phyloP scores from a whole-genome alignment of 2,113 vertebrate species.

The Oryzias curvinotus region DNA sequence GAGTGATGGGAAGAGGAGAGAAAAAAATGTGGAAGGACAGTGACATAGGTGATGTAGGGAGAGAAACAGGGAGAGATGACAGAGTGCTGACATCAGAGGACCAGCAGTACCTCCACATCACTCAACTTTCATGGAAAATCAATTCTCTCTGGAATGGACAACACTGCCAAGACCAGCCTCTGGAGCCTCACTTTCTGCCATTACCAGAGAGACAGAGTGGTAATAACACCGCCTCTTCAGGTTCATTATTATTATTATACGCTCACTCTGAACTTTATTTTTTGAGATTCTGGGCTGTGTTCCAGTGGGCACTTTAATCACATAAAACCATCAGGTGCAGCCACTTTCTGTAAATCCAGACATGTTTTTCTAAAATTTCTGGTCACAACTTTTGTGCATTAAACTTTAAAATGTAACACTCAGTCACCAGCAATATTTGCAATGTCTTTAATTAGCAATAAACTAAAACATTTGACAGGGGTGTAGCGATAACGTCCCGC shows the following conservation, averaged over 20 bases:
- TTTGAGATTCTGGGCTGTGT: constrained; percentile 4
- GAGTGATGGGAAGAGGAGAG: neutral
- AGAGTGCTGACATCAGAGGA: constrained; percentile 65
- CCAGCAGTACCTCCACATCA: constrained; percentile 55
- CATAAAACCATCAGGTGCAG: too few relatives aligned
- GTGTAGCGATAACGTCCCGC: too few relatives aligned
- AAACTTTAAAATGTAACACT: too few relatives aligned
- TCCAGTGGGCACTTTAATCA: neutral
- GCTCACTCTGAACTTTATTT: constrained; percentile 17
- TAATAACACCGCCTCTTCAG: constrained; percentile 24
- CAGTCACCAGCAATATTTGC: too few relatives aligned
- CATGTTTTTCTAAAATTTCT: too few relatives aligned
- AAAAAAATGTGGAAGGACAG: constrained; percentile 10
- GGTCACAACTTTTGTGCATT: too few relatives aligned
- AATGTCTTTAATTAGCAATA: too few relatives aligned
- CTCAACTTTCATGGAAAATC: constrained; percentile 64
- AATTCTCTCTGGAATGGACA: constrained; percentile 48
- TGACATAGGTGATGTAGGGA: constrained; percentile 14
- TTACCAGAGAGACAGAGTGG: constrained; percentile 40
- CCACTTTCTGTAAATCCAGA: too few relatives aligned
- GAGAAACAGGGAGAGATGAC: constrained; percentile 46
- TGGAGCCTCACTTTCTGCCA: constrained; percentile 39
- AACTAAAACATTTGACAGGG: too few relatives aligned
- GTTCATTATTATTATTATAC: constrained; percentile 19
- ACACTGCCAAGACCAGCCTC: constrained; percentile 45